Percentiles rank a stretch among this genome's conserved stretches.
These are phyloP conservation scores for Apogon hyalosoma DNA, from an alignment of 2,797 vertebrate species.

Conservation along the genomic window DNA sequence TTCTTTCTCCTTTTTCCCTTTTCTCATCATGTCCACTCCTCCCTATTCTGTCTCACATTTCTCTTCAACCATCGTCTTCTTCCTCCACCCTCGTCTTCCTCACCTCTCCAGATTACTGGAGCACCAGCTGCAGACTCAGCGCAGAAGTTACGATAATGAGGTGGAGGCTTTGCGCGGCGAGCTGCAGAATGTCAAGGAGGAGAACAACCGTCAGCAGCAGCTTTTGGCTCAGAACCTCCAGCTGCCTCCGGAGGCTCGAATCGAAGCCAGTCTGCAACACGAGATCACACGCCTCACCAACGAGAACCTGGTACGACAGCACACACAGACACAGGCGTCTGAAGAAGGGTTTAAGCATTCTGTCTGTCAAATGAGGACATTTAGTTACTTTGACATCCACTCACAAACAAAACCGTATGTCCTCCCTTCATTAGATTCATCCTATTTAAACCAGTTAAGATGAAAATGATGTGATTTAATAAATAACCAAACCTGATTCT, in stretches of 20 bases:
- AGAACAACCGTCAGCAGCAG: conserved; percentile 98
- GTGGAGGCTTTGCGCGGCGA: conserved; percentile 91
- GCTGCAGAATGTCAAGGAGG: conserved; percentile 95
- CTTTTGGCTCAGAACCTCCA: conserved; percentile 96
- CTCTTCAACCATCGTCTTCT: background rate
- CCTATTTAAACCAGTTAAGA: no score
- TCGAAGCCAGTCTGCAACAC: conserved; percentile 97
- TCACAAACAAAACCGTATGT: no score
- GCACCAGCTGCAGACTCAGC: conserved; percentile 94
- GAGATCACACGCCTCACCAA: conserved; percentile 98
- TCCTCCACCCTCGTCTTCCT: background rate
- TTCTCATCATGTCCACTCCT: background rate
- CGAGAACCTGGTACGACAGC: conserved; percentile 91
- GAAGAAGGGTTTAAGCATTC: background rate
- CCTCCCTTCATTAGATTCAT: no score
- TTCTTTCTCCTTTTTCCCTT: background rate
- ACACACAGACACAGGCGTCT: background rate
- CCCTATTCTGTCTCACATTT: background rate
- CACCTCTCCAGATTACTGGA: conserved; percentile 89
- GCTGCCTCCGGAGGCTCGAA: conserved; percentile 95
- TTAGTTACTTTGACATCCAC: no score
- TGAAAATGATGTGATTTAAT: no score
- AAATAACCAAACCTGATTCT: no score
- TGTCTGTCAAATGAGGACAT: no score
- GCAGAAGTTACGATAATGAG: conserved; percentile 90